Evolutionary conservation across 2,113 vertebrate species (phyloP), one percentile per base, ranked within the genome.

Genomic region (Antennarius striatus): DNA sequence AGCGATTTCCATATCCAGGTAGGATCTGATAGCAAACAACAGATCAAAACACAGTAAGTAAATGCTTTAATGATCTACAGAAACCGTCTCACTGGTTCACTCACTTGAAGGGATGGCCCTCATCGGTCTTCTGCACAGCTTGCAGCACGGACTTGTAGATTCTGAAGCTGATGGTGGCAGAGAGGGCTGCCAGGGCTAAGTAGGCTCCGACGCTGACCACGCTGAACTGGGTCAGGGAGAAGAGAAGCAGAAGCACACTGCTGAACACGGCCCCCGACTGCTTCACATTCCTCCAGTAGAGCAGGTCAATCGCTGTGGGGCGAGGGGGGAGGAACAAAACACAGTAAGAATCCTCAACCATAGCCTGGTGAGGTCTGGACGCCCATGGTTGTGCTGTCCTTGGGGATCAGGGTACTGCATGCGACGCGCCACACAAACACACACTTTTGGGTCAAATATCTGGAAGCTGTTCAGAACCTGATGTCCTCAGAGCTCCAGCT

Each of bases 61-160:
- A 47, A 49, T 12, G 17, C 32, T 48, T 39, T 8, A 61, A 50
- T 56, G 8, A 29, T 39, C 16, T 10, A 13, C 11, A 6, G 6
- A 28, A 45, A 51, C 40, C 2, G 15, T 36, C 29, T 32, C 7
- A 14, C 32, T 6, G 3, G 52, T 45, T 11, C 3, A 60, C 90
- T 98, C 87, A 99, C 97, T 96, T 98, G 93, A 99, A 99, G 14
- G 97, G 98, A 82, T 99, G 98, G 13, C 98, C 98, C 72, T 98
- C 96, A 8, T 99, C 96, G 6, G 96, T 99, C 90, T 99, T 99
- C 94, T 99, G 96, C 91, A 99, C 96, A 0, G 98, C 98, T 90
- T 99, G 98, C 82, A 99, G 91, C 65, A 99, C 97, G 0, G 97
- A 99, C 89, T 98, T 99, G 94, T 99, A 99, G 93, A 99, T 94